Conservation (phyloP, 2,797 vertebrate species). For the Loris lydekkerianus region DNA sequence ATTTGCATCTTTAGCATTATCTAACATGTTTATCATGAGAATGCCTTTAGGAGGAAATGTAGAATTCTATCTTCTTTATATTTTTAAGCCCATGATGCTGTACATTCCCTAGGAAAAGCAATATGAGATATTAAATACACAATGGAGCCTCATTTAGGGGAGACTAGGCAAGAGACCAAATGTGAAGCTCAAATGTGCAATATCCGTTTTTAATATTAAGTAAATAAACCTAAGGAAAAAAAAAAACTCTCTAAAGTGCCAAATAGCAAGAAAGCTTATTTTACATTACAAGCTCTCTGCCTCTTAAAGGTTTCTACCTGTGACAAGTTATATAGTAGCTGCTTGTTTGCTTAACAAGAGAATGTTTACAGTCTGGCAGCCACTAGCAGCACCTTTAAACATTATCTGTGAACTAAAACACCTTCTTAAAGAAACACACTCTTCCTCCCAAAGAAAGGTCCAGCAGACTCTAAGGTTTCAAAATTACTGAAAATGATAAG, state of each 20-base stretch:
- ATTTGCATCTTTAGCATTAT: conserved; percentile 73
- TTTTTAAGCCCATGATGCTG: conserved; percentile 62
- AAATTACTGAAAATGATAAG: conserved; percentile 64
- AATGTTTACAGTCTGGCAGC: conserved; percentile 62
- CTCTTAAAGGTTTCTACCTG: conserved; percentile 79
- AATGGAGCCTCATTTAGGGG: background rate
- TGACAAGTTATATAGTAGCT: conserved; percentile 27
- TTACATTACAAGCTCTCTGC: conserved; percentile 63
- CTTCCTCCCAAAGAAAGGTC: conserved; percentile 49
- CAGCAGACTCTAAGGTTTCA: conserved; percentile 45
- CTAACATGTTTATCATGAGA: background rate
- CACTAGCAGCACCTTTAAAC: conserved; percentile 39
- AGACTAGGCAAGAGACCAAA: background rate
- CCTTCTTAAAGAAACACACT: conserved; percentile 69
- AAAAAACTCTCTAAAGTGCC: conserved; percentile 24
- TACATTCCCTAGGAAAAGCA: conserved; percentile 46
- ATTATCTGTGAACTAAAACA: conserved; percentile 60
- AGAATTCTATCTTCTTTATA: background rate
- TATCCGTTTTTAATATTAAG: conserved; percentile 70
- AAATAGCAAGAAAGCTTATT: conserved; percentile 66
- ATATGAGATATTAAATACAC: conserved; percentile 29
- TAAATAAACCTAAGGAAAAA: conserved; percentile 70
- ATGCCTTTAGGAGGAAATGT: conserved; percentile 63
- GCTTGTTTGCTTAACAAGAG: conserved; percentile 74
- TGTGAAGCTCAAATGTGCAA: conserved; percentile 7